Evolutionary conservation across 2,113 vertebrate species (phyloP), one percentile per base, ranked within the genome.

Genomic region (Agapornis roseicollis): DNA sequence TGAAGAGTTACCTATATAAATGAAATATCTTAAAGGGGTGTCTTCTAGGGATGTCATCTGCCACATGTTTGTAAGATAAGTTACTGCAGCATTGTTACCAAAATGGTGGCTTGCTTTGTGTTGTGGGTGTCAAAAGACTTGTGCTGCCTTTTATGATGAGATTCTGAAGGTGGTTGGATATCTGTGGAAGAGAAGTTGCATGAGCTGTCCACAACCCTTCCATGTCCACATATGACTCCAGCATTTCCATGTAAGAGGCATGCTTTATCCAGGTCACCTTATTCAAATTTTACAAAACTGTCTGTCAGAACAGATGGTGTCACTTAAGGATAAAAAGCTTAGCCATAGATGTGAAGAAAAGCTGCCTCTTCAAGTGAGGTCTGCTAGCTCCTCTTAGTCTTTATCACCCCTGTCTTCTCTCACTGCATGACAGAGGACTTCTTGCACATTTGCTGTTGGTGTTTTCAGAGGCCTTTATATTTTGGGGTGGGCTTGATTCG

Each of bases 261-360:
- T 33, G 41, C 73, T 86, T 92, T 88, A 84, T 96, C 78, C 93
- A 91, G 90, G 93, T 95, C 94, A 82, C 86, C 93, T 89, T 90
- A 82, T 85, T 96, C 92, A 93, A 92, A 88, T 96, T 95, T 95
- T 85, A 84, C 88, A 86, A 91, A 97, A 95, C 95, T 93, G 89
- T 95, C 93, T 93, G 80, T 95, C 85, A 85, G 93, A 96, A 90
- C 97, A 97, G 96, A 96, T 96, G 96, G 94, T 94, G 92, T 96
- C 93, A 96, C 87, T 97, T 96, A 94, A 96, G 92, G 93, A 94
- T 97, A 94, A 97, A 97, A 94, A 95, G 94, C 97, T 95, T 96
- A 96, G 91, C 87, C 87, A 93, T 85, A 93, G 88, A 94, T 95
- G 89, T 88, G 87, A 96, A 93, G 96, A 88, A 96, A 97, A 97